A percentile compares a stretch with the other conserved stretches of the same genome.
Evolutionary conservation across 2,888 invertebrate genomes (phyloP).

Genomic region (Lycia hirtaria): DNA sequence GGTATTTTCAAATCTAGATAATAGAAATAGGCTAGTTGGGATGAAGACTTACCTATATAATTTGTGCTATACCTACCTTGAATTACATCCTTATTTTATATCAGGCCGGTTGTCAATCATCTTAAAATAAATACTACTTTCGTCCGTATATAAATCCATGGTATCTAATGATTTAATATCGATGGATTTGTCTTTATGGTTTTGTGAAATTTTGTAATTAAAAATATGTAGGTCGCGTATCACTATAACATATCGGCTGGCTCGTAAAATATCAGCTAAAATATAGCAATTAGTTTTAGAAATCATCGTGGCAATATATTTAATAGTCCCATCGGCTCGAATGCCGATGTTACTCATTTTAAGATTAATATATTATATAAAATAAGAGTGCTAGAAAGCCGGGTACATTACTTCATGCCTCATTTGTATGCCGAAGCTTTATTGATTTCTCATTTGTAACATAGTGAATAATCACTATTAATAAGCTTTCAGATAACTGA

Average conservation of each 20-base stretch:
- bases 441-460: constrained; percentile 29
- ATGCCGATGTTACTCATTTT: constrained; percentile 19
- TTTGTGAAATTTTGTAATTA: constrained; percentile 6
- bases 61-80: too few relatives aligned
- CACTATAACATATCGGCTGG: constrained; percentile 8
- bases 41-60: too few relatives aligned
- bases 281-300: constrained; percentile 21
- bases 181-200: not conserved
- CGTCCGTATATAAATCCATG: too few relatives aligned
- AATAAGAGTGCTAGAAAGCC: constrained; percentile 37
- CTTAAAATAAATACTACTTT: too few relatives aligned
- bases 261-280: constrained; percentile 5
- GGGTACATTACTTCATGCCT: constrained; percentile 20
- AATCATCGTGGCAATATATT: constrained; percentile 17
- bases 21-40: too few relatives aligned
- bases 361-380: constrained; percentile 25
- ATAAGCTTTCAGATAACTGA: not conserved
- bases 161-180: not conserved
- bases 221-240: not conserved
- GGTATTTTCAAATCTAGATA: too few relatives aligned
- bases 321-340: constrained; percentile 4
- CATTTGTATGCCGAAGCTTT: constrained; percentile 24
- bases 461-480: too few relatives aligned
- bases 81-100: too few relatives aligned
- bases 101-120: too few relatives aligned